Evolutionary conservation across 2,888 invertebrate species (phyloP).

Genomic region (Brachyptera putata): DNA sequence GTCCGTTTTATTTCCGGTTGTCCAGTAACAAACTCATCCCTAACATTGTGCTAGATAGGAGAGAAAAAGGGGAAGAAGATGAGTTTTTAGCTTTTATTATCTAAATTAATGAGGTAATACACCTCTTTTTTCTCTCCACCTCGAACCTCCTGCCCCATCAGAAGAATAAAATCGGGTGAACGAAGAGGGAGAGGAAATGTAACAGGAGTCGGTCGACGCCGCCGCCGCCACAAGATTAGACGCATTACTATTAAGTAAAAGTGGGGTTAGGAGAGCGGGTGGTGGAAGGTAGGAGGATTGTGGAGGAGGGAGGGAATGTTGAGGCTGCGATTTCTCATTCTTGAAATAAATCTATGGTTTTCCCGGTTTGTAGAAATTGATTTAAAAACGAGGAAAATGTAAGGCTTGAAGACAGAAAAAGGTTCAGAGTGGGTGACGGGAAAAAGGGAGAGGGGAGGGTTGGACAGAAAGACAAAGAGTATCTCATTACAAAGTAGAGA

Average conservation of each 20-base stretch:
- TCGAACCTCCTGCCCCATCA: not conserved
- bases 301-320: constrained; percentile 13
- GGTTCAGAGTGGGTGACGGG: not conserved
- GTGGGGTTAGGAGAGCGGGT: constrained; percentile 5
- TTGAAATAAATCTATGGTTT: constrained; percentile 31
- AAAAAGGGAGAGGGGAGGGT: constrained; percentile 1
- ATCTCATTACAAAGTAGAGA: constrained; percentile 31
- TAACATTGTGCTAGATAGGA: not conserved
- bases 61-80: constrained; percentile 15
- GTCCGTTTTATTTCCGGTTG: constrained; percentile 3
- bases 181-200: not conserved
- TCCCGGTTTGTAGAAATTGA: constrained; percentile 30
- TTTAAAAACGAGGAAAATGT: constrained; percentile 31
- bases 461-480: constrained; percentile 27
- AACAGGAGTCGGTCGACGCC: constrained; percentile 5
- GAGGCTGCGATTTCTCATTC: constrained; percentile 29
- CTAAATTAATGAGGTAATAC: constrained; percentile 33
- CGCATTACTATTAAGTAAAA: constrained; percentile 16
- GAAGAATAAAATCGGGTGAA: constrained; percentile 8
- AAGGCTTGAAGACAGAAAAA: constrained; percentile 24
- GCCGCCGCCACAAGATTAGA: constrained; percentile 2
- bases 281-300: constrained; percentile 16
- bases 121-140: constrained; percentile 33
- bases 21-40: not conserved
- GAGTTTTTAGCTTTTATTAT: constrained; percentile 27